Percentiles rank a stretch among this genome's conserved stretches.
Conservation (phyloP, 2,113 vertebrate genomes). For the Gavialis gangeticus region DNA sequence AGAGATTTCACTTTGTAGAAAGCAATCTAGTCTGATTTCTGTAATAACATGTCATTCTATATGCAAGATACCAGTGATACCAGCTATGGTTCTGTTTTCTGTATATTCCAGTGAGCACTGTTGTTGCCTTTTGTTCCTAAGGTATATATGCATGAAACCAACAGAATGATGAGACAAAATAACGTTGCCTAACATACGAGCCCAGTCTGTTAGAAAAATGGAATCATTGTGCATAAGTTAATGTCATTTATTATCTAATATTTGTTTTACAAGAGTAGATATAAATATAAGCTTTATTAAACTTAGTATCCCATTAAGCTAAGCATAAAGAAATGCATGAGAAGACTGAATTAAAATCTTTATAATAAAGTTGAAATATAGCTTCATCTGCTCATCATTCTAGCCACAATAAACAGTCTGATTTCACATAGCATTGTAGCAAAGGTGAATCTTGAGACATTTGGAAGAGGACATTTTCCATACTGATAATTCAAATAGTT, state of each 20-base stretch:
- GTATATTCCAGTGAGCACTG: neutral
- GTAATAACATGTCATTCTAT: neutral
- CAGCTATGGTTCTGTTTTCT: neutral
- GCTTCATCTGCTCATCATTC: neutral
- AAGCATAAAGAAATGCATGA: neutral
- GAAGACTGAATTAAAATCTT: neutral
- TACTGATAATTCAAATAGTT: neutral
- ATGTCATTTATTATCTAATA: neutral
- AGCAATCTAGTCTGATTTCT: neutral
- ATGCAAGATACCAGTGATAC: neutral
- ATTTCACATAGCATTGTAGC: accelerated
- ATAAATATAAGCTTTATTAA: neutral
- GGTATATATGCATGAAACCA: neutral
- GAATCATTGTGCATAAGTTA: neutral
- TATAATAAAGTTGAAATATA: neutral
- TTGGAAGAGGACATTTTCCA: neutral
- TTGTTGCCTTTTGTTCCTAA: neutral
- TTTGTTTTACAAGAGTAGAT: neutral
- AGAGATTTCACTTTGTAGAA: conserved; percentile 13
- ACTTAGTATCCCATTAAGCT: neutral
- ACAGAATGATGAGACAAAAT: neutral
- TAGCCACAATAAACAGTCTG: neutral
- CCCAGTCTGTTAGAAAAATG: neutral
- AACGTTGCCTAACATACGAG: neutral
- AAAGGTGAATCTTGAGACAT: accelerated